phyloP scores from a whole-genome alignment of 2,888 invertebrate genomes.

The Phyllotreta cruciferae region DNA sequence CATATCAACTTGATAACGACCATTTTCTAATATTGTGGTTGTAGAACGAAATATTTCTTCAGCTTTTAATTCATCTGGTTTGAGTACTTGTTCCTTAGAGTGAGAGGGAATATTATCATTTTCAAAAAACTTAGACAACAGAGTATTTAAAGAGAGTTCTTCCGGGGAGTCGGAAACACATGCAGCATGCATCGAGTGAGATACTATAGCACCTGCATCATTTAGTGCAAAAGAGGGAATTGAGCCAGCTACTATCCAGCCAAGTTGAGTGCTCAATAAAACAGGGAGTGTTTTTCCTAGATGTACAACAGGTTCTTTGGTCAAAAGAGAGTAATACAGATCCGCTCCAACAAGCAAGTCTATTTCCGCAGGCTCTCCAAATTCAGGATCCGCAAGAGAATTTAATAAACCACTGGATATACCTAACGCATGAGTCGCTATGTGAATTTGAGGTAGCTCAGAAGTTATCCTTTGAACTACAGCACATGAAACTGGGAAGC shows the following conservation, averaged over 20 bases:
- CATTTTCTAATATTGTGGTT: slow-evolving; percentile 16
- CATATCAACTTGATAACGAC: slow-evolving; percentile 22
- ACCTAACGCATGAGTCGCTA: slow-evolving; percentile 16
- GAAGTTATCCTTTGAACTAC: slow-evolving; percentile 29
- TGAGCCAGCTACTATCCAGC: slow-evolving; percentile 32
- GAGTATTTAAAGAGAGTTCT: background rate
- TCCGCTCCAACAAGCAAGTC: slow-evolving; percentile 34
- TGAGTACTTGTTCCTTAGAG: too few relatives aligned
- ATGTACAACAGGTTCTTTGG: slow-evolving; percentile 6
- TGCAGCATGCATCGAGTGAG: too few relatives aligned
- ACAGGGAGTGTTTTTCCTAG: slow-evolving; percentile 26
- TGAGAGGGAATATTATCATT: slow-evolving; percentile 26
- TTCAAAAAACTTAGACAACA: slow-evolving; percentile 32
- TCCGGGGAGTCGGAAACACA: too few relatives aligned
- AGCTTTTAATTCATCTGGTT: slow-evolving; percentile 22
- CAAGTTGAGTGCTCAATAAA: slow-evolving; percentile 31
- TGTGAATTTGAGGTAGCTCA: slow-evolving; percentile 24
- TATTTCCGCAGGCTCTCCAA: slow-evolving; percentile 29
- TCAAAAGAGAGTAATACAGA: slow-evolving; percentile 29
- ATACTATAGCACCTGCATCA: too few relatives aligned
- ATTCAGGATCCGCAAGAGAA: slow-evolving; percentile 26
- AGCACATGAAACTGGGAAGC: slow-evolving; percentile 27
- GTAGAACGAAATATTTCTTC: slow-evolving; percentile 19
- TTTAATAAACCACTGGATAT: slow-evolving; percentile 18
- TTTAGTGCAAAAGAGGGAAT: background rate